Conservation (phyloP, 2,888 invertebrate species). For the Galerucella nymphaeae region DNA sequence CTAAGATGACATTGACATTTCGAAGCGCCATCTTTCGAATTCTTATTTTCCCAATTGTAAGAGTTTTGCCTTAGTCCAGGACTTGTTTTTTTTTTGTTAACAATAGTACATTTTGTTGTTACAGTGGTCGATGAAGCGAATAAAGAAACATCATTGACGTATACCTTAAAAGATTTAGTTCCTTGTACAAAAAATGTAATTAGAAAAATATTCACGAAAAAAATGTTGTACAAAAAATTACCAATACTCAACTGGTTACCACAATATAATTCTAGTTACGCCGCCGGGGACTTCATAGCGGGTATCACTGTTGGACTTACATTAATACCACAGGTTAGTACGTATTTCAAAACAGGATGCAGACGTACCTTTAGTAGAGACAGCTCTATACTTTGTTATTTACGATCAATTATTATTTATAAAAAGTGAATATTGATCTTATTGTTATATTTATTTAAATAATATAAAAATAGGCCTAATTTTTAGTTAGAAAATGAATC, state of each 20-base stretch:
- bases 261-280: constrained; percentile 76
- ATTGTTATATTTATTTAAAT: no score
- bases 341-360: no score
- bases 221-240: constrained; percentile 78
- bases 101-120: not conserved
- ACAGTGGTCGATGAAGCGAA: constrained; percentile 29
- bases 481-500: no score
- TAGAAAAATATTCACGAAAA: constrained; percentile 71
- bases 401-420: no score
- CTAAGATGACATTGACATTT: no score
- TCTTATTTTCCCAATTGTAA: no score
- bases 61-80: not conserved
- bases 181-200: constrained; percentile 66
- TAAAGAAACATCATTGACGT: constrained; percentile 58
- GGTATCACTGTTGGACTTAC: constrained; percentile 88
- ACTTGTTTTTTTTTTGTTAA: not conserved
- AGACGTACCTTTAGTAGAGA: no score
- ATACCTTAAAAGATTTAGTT: constrained; percentile 49
- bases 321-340: constrained; percentile 83
- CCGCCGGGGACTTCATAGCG: constrained; percentile 87
- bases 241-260: constrained; percentile 84
- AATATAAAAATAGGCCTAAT: no score
- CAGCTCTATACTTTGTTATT: no score
- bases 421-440: no score
- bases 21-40: no score